phyloP scores from a whole-genome alignment of 2,888 invertebrate genomes.

The Papilio demoleus region DNA sequence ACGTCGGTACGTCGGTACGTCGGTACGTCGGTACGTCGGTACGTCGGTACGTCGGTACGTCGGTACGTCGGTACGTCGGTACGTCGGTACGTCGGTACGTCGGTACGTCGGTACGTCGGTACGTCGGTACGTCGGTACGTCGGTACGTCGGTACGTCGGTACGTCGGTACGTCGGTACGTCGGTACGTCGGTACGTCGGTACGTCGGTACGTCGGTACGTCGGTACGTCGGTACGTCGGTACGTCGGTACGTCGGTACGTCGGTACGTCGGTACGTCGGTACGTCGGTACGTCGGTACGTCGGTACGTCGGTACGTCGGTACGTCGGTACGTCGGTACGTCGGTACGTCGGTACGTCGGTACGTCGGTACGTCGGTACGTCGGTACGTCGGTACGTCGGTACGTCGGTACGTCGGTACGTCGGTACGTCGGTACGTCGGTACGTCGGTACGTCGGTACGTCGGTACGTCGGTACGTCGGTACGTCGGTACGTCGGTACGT shows the following conservation, averaged over 20 bases:
- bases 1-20: slow-evolving; percentile 47
- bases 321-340: slow-evolving; percentile 47
- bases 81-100: slow-evolving; percentile 47
- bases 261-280: slow-evolving; percentile 44
- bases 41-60: slow-evolving; percentile 40
- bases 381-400: slow-evolving; percentile 44
- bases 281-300: slow-evolving; percentile 40
- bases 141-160: slow-evolving; percentile 44
- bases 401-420: slow-evolving; percentile 40
- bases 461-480: slow-evolving; percentile 47
- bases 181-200: slow-evolving; percentile 45
- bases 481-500: slow-evolving; percentile 47
- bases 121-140: slow-evolving; percentile 47
- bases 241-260: slow-evolving; percentile 47
- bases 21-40: slow-evolving; percentile 44
- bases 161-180: slow-evolving; percentile 40
- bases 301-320: slow-evolving; percentile 45
- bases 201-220: slow-evolving; percentile 47
- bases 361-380: slow-evolving; percentile 47
- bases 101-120: slow-evolving; percentile 47
- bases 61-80: slow-evolving; percentile 45
- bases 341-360: slow-evolving; percentile 47
- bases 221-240: slow-evolving; percentile 47
- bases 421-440: slow-evolving; percentile 45
- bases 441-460: slow-evolving; percentile 47